These are phyloP conservation scores for Erythrolamprus reginae DNA, from an alignment of 2,113 vertebrate species.

Conservation along the genomic window DNA sequence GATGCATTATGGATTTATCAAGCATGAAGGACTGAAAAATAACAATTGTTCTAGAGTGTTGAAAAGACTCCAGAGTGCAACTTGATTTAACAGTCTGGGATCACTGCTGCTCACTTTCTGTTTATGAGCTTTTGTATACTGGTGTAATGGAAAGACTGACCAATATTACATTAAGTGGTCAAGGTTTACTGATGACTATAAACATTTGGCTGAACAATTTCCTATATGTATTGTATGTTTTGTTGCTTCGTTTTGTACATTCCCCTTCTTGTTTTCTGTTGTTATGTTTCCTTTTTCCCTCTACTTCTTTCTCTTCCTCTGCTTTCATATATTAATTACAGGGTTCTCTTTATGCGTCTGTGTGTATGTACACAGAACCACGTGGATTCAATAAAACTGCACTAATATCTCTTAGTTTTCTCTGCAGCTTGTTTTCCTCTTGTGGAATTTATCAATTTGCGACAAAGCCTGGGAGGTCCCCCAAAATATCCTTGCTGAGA, in stretches of 20 bases:
- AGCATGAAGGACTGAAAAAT: background rate
- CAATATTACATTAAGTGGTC: background rate
- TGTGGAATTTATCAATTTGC: constrained; percentile 33
- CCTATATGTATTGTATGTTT: background rate
- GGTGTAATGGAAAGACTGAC: background rate
- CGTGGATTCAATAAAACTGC: background rate
- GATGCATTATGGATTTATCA: background rate
- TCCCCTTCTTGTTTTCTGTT: background rate
- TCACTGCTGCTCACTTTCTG: background rate
- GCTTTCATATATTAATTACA: background rate
- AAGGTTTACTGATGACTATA: background rate
- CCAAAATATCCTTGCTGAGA: background rate
- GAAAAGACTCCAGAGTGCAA: background rate
- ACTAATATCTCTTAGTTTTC: background rate
- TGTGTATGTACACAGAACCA: background rate
- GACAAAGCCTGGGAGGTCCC: constrained; percentile 33
- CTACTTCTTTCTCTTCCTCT: background rate
- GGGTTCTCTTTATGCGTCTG: background rate
- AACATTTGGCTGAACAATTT: background rate
- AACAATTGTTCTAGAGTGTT: background rate
- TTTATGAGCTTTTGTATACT: background rate
- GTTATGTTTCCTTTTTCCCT: background rate
- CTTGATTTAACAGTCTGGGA: background rate
- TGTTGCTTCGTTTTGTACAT: background rate
- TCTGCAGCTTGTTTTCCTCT: constrained; percentile 20